Percentiles rank a stretch among this genome's conserved stretches.
phyloP scores from a whole-genome alignment of 2,888 invertebrate species.

The Julus scanicus region DNA sequence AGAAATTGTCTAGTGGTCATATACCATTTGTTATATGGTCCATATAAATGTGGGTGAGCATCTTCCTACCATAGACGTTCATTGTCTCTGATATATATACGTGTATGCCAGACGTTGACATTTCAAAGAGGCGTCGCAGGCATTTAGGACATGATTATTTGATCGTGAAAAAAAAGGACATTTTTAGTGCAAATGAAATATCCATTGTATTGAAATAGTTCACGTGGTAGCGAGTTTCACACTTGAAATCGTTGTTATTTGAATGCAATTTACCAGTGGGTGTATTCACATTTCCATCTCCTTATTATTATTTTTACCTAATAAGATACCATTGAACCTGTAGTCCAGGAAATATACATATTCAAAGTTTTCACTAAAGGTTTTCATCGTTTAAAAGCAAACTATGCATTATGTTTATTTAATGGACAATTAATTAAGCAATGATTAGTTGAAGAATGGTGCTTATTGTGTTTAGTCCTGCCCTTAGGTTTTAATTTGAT shows the following conservation, averaged over 20 bases:
- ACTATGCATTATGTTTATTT: not conserved
- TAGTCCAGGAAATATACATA: no score
- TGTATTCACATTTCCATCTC: no score
- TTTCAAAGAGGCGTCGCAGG: not conserved
- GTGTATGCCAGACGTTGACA: slow-evolving; percentile 22
- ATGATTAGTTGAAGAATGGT: not conserved
- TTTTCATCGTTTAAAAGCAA: no score
- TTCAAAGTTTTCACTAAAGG: no score
- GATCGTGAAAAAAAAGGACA: not conserved
- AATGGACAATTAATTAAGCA: not conserved
- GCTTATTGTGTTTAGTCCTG: not conserved
- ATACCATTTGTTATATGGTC: slow-evolving; percentile 34
- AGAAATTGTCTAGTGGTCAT: slow-evolving; percentile 37
- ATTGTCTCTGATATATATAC: slow-evolving; percentile 30
- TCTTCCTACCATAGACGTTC: not conserved
- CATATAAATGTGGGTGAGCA: not conserved
- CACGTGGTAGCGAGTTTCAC: no score
- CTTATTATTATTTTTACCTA: no score
- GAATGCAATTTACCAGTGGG: no score
- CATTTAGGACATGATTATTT: slow-evolving; percentile 47
- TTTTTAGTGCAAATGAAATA: slow-evolving; percentile 15
- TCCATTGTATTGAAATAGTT: not conserved
- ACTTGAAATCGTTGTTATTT: no score
- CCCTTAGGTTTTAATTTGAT: not conserved
- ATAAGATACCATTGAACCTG: no score